These are phyloP conservation scores for Urocitellus parryii DNA, from an alignment of 2,113 vertebrate species.

Conservation along the genomic window DNA sequence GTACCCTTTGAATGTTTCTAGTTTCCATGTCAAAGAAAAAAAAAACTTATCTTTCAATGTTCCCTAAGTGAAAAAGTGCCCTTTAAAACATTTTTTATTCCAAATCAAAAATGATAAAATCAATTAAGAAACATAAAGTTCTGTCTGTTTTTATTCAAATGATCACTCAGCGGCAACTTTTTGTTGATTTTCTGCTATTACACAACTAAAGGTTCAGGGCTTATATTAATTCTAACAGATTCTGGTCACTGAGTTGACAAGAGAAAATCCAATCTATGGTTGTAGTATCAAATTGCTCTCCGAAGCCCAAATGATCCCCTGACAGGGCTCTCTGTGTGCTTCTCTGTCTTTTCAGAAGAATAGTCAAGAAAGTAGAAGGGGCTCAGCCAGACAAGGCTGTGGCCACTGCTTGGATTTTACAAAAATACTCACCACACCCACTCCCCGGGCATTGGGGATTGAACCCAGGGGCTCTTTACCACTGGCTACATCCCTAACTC, in stretches of 20 bases:
- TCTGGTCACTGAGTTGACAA: background rate
- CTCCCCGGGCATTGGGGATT: too few species aligned
- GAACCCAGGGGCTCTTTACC: too few species aligned
- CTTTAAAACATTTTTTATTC: constrained; percentile 34
- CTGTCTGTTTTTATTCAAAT: background rate
- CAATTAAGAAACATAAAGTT: background rate
- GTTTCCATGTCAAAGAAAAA: background rate
- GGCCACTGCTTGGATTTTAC: background rate
- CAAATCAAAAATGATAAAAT: background rate
- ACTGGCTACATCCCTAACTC: too few species aligned
- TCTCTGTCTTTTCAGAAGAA: background rate
- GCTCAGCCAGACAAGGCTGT: background rate
- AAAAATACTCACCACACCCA: background rate
- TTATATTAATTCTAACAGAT: background rate
- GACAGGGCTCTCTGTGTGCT: background rate
- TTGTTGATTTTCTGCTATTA: background rate
- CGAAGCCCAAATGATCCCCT: background rate
- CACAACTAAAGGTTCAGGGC: background rate
- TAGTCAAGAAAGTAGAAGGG: background rate
- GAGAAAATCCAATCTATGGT: background rate
- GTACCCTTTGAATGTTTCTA: constrained; percentile 14
- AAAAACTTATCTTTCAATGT: background rate
- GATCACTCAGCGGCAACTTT: background rate
- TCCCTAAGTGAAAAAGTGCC: constrained; percentile 6
- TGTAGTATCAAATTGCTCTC: background rate